Evolutionary conservation across 1,140 invertebrate species (phyloP).

Genomic region (Chionoecetes opilio): DNA sequence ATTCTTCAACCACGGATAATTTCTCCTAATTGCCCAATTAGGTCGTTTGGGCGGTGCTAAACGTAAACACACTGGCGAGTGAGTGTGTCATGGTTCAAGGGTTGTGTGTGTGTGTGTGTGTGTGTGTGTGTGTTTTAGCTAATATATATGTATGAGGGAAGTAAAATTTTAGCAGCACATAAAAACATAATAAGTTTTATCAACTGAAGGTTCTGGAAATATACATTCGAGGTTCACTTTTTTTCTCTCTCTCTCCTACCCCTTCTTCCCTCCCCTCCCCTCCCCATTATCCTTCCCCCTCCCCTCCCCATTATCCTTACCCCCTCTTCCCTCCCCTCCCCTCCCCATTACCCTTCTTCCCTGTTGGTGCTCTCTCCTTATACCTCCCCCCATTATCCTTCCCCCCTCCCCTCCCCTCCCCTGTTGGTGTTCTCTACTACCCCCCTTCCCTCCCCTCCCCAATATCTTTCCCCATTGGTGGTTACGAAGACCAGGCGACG

Average conservation of each 20-base stretch:
- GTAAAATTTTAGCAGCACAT: too few relatives aligned
- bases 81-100: background rate
- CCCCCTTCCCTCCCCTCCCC: too few relatives aligned
- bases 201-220: background rate
- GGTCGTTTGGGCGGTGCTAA: background rate
- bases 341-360: constrained; percentile 49
- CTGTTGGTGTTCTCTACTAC: too few relatives aligned
- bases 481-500: too few relatives aligned
- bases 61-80: background rate
- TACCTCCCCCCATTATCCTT: background rate
- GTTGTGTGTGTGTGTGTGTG: constrained; percentile 8
- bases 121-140: background rate
- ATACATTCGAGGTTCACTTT: background rate
- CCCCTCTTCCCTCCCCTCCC: background rate
- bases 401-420: background rate
- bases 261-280: background rate
- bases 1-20: background rate
- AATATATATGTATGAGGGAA: background rate
- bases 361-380: too few relatives aligned
- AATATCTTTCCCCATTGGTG: too few relatives aligned
- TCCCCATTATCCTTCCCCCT: too few relatives aligned
- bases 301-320: background rate
- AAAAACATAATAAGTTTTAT: background rate
- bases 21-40: constrained; percentile 33
- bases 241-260: background rate